These are phyloP conservation scores for Rhopalosiphum nymphaeae DNA, from an alignment of 2,888 invertebrate genomes.

Conservation along the genomic window DNA sequence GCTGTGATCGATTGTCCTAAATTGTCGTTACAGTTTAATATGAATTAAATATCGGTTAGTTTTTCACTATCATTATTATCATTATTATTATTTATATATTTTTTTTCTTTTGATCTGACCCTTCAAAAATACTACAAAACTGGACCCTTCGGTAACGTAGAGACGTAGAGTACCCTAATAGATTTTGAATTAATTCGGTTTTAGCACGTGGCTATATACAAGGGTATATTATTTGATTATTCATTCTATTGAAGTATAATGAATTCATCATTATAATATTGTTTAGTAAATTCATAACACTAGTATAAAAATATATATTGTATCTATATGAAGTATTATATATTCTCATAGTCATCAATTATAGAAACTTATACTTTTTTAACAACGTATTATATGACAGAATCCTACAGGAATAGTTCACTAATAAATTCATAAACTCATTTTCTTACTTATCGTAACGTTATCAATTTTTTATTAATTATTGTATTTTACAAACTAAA, in stretches of 20 bases:
- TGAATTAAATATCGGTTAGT: slow-evolving; percentile 45
- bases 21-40: slow-evolving; percentile 58
- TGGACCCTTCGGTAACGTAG: slow-evolving; percentile 45
- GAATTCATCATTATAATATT: slow-evolving; percentile 10
- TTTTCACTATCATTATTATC: slow-evolving; percentile 14
- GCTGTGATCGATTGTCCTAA: slow-evolving; percentile 55
- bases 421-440: not conserved
- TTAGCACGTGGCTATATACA: slow-evolving; percentile 56
- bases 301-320: not conserved
- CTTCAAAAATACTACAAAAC: slow-evolving; percentile 52
- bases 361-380: not conserved
- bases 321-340: not conserved
- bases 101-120: slow-evolving; percentile 59
- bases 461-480: not conserved
- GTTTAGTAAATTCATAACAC: not conserved
- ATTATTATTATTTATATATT: slow-evolving; percentile 51
- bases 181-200: slow-evolving; percentile 60
- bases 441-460: not conserved
- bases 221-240: slow-evolving; percentile 32
- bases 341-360: not conserved
- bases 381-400: not conserved
- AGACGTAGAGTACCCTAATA: slow-evolving; percentile 52
- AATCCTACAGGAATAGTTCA: not conserved
- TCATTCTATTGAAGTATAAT: slow-evolving; percentile 13
- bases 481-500: not conserved